A percentile compares a stretch with the other conserved stretches of the same genome.
Conservation (phyloP, 2,888 invertebrate genomes). For the Nemotelus nigrinus region DNA sequence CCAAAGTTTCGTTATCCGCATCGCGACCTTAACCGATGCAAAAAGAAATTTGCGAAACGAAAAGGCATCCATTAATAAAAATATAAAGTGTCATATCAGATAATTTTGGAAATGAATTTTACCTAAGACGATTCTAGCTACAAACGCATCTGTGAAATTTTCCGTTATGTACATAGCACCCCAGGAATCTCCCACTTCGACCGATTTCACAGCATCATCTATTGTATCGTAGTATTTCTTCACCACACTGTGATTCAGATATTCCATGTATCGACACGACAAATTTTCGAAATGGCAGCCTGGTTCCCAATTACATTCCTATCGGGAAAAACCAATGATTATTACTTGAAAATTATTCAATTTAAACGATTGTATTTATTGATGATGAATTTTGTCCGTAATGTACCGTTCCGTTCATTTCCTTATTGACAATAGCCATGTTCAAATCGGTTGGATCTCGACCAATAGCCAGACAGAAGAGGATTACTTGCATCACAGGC, state of each 20-base stretch:
- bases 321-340: neutral
- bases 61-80: neutral
- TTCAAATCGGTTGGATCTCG: slow-evolving; percentile 84
- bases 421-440: slow-evolving; percentile 81
- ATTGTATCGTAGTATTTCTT: slow-evolving; percentile 76
- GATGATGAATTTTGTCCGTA: neutral
- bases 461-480: slow-evolving; percentile 92
- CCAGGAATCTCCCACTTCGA: slow-evolving; percentile 83
- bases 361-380: neutral
- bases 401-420: slow-evolving; percentile 67
- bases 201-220: slow-evolving; percentile 76
- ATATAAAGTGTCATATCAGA: neutral
- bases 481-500: slow-evolving; percentile 93
- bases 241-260: slow-evolving; percentile 78
- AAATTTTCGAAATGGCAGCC: slow-evolving; percentile 78
- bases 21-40: slow-evolving; percentile 69
- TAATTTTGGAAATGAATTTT: slow-evolving; percentile 40
- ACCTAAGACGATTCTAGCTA: slow-evolving; percentile 82
- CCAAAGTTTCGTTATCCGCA: slow-evolving; percentile 86
- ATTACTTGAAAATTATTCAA: neutral
- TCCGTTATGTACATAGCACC: slow-evolving; percentile 88
- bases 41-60: neutral
- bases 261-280: slow-evolving; percentile 82
- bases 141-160: slow-evolving; percentile 88
- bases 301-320: slow-evolving; percentile 40